A percentile compares a stretch with the other conserved stretches of the same genome.
Evolutionary conservation across 2,113 vertebrate species (phyloP).

Genomic region (Mobula hypostoma): DNA sequence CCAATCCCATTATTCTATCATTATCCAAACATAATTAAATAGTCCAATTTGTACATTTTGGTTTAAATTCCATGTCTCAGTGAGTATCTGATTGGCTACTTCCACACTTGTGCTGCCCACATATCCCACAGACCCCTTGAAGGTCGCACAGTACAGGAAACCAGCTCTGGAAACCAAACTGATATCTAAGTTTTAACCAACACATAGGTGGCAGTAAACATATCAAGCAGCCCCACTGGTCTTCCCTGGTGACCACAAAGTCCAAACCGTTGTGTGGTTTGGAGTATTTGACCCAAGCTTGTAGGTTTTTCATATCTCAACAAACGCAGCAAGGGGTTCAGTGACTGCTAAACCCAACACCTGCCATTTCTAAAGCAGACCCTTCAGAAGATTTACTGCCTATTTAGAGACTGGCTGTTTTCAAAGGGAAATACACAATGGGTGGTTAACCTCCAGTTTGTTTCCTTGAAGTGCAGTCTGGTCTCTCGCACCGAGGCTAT

Average conservation of each 20-base stretch:
- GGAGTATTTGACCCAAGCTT: neutral
- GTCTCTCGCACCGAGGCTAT: neutral
- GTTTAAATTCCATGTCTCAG: neutral
- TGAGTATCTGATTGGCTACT: neutral
- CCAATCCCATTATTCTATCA: neutral
- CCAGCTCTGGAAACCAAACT: too few relatives aligned
- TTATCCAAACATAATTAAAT: neutral
- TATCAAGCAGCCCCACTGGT: neutral
- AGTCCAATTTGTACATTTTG: neutral
- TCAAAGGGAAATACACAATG: slow-evolving; percentile 14
- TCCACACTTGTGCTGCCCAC: neutral
- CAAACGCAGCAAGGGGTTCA: neutral
- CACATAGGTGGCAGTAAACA: neutral
- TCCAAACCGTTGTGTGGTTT: neutral
- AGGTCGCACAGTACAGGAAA: too few relatives aligned
- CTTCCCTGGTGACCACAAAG: neutral
- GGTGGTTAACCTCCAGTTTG: neutral
- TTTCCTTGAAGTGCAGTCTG: neutral
- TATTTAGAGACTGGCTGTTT: neutral
- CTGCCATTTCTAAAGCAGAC: neutral
- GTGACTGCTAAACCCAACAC: neutral
- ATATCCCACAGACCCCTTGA: neutral
- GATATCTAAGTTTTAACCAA: too few relatives aligned
- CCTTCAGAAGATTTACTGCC: slow-evolving; percentile 20
- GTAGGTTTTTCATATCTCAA: neutral